These are phyloP conservation scores for Asarcornis scutulata DNA, from an alignment of 2,113 vertebrate species.

Conservation along the genomic window DNA sequence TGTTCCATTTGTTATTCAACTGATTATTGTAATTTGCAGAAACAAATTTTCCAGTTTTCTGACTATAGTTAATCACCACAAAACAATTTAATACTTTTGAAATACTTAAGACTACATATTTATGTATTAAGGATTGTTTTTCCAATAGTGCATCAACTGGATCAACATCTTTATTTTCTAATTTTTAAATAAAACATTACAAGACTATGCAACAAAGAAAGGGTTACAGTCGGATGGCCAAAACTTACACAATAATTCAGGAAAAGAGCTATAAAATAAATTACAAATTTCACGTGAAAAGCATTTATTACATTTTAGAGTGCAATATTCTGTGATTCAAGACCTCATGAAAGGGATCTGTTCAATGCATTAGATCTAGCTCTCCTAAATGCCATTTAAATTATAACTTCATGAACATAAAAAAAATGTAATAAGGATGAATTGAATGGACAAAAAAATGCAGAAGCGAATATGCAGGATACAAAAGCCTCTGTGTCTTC, in stretches of 20 bases:
- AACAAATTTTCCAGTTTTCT: background rate
- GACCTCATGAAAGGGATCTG: background rate
- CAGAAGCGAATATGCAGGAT: background rate
- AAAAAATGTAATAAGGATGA: background rate
- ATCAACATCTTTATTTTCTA: background rate
- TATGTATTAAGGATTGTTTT: background rate
- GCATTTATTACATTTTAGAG: background rate
- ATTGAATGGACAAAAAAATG: background rate
- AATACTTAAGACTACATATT: background rate
- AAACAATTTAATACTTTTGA: background rate
- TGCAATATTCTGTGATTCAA: background rate
- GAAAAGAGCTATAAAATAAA: background rate
- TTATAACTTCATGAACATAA: background rate
- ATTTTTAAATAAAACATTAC: background rate
- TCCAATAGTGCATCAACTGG: background rate
- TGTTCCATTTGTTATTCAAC: background rate
- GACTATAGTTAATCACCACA: background rate
- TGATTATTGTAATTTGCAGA: background rate
- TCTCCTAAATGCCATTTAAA: background rate
- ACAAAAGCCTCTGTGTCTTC: background rate
- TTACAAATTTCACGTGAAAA: background rate
- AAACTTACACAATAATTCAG: background rate
- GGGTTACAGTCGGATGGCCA: background rate
- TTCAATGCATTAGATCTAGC: background rate
- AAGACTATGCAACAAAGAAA: background rate